These are phyloP conservation scores for Panulirus ornatus DNA, from an alignment of 1,140 invertebrate genomes.

Conservation along the genomic window DNA sequence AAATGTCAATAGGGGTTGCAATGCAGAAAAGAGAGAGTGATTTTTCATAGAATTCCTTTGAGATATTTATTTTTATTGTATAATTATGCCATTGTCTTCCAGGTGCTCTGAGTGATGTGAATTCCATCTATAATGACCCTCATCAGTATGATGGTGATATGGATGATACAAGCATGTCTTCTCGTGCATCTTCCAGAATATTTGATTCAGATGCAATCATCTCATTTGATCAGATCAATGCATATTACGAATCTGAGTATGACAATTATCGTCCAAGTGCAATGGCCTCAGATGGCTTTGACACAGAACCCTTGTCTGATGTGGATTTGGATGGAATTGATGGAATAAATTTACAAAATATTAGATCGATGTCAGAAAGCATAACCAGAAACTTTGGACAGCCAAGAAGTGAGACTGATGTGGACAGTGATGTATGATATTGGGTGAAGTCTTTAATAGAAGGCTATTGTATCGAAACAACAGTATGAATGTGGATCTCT, in stretches of 20 bases:
- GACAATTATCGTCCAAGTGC: constrained; percentile 80
- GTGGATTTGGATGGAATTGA: constrained; percentile 79
- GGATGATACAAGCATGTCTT: constrained; percentile 86
- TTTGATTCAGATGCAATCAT: constrained; percentile 87
- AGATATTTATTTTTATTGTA: background rate
- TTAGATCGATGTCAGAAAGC: constrained; percentile 86
- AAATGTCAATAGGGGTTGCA: background rate
- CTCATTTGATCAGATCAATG: constrained; percentile 87
- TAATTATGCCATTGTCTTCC: constrained; percentile 55
- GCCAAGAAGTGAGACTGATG: constrained; percentile 77
- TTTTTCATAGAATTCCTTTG: no score
- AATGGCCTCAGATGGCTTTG: constrained; percentile 79
- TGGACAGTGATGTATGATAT: constrained; percentile 76
- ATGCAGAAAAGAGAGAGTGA: no score
- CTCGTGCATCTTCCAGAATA: constrained; percentile 87
- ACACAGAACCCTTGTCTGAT: constrained; percentile 78
- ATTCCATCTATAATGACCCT: constrained; percentile 87
- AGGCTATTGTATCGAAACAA: constrained; percentile 71
- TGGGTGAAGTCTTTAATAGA: constrained; percentile 70
- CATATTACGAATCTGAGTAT: constrained; percentile 91
- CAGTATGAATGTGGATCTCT: constrained; percentile 41
- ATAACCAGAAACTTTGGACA: constrained; percentile 87
- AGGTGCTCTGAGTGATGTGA: constrained; percentile 89
- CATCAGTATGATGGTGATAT: constrained; percentile 82
- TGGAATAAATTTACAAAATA: constrained; percentile 87